Evolutionary conservation across 2,888 invertebrate species (phyloP), one percentile per base, ranked within the genome.

Genomic region (Meiosimyza decipiens): DNA sequence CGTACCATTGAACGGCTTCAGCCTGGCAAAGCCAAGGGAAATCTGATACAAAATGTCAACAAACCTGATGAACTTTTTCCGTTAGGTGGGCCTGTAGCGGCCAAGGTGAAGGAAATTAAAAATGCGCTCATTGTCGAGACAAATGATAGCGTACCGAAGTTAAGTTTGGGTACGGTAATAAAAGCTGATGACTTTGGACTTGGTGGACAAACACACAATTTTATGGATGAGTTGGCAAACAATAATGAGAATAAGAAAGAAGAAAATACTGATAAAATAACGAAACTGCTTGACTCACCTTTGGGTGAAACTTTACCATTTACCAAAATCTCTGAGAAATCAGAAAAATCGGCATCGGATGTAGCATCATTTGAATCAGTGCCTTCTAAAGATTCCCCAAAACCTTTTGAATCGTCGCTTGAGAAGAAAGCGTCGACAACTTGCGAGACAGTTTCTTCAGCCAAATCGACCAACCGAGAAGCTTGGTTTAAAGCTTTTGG

Each of bases 401-500:
- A 79, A 40, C 78, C 77, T 0, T 81, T 81, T 70, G 82, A 80
- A 51, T 78, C 78, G n/a, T 70, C 77, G 9, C 69, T 75, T 0
- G 82, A 84, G 16, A 82, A 81, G 59, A 78, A 74, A 16, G 2
- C 51, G 9, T 65, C 73, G 9, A 54, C 51, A 1, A 70, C 76
- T 0, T 40, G 63, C 0, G 78, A 78, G 47, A 62, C 67, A 0
- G 72, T 74, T 1, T 22, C 73, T 0, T 62, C 63, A 0, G 64
- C 55, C n/a, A 79, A 78, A 63, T 62, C 63, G 15, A n/a, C 63
- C 11, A 95, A 96, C 87, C 88, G 95, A 71, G 95, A 95, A 83
- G 96, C 95, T 47, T 96, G 96, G 96, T 94, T 96, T 76, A 95
- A 95, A 87, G 96, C 96, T 0, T 96, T 96, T 83, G 95, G 96